These are phyloP conservation scores for Stichopus chloronotus DNA, from an alignment of 35 echinoderm and acorn worm genomes.

Conservation along the genomic window DNA sequence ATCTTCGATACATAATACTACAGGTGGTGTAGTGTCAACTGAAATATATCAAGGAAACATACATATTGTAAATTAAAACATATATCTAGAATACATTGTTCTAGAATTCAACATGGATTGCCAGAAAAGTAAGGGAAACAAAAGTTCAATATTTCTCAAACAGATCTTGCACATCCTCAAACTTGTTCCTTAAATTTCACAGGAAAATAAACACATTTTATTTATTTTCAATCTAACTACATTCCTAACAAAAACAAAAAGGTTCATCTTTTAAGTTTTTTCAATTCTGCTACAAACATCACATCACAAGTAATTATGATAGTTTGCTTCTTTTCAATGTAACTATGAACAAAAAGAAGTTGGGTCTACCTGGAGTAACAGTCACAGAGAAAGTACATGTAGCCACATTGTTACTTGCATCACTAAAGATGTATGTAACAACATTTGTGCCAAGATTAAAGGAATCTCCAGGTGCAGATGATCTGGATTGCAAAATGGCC, in stretches of 20 bases:
- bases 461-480: background rate
- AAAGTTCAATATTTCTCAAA: too few relatives aligned
- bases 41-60: background rate
- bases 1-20: conserved; percentile 26
- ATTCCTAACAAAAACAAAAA: too few relatives aligned
- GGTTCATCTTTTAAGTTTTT: too few relatives aligned
- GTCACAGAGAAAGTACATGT: conserved; percentile 28
- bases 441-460: background rate
- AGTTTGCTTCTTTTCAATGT: too few relatives aligned
- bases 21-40: conserved; percentile 44
- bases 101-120: too few relatives aligned
- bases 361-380: conserved; percentile 19
- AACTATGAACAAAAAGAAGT: background rate
- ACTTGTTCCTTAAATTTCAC: too few relatives aligned
- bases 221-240: too few relatives aligned
- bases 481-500: background rate
- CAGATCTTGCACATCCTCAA: too few relatives aligned
- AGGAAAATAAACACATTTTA: too few relatives aligned
- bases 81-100: background rate
- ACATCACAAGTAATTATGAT: too few relatives aligned
- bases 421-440: conserved; percentile 23
- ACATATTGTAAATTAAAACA: background rate
- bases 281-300: too few relatives aligned
- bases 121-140: too few relatives aligned
- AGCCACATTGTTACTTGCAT: background rate